phyloP scores from a whole-genome alignment of 2,113 vertebrate species.

The Otocyon megalotis region DNA sequence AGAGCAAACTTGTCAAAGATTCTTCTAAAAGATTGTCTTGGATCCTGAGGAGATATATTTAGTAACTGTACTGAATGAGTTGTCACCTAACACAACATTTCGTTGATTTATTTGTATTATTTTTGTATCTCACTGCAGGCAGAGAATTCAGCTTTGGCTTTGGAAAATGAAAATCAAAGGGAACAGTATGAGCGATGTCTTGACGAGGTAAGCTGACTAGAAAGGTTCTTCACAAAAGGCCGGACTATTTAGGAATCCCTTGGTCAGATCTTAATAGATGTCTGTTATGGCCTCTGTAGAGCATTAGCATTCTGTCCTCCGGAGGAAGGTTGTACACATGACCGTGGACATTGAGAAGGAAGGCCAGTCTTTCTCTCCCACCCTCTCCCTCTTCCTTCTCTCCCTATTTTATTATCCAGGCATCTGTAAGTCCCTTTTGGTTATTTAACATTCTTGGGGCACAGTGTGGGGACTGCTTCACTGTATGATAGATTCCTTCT shows the following conservation, averaged over 20 bases:
- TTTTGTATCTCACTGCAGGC: conserved; percentile 88
- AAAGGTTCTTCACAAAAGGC: neutral
- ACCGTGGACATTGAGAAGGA: neutral
- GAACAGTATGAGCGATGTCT: conserved; percentile 96
- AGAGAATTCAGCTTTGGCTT: conserved; percentile 91
- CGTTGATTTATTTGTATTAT: conserved; percentile 80
- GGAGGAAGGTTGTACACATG: neutral
- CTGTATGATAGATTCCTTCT: neutral
- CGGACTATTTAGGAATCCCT: neutral
- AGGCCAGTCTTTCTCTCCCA: too few relatives aligned
- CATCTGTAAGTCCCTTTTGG: neutral
- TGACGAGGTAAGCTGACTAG: conserved; percentile 92
- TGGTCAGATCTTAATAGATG: neutral
- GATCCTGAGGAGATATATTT: conserved; percentile 70
- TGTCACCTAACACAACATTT: conserved; percentile 67
- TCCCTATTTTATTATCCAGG: neutral
- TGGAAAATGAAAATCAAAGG: conserved; percentile 95
- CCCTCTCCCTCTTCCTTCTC: neutral
- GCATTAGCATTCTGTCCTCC: neutral
- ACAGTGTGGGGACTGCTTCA: neutral
- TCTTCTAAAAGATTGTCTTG: conserved; percentile 77
- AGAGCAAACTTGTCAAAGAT: conserved; percentile 64
- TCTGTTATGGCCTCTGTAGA: neutral
- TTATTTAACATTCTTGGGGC: neutral
- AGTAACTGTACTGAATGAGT: conserved; percentile 64